Evolutionary conservation across 2,113 vertebrate genomes (phyloP).

Genomic region (Triplophysa tibetana): DNA sequence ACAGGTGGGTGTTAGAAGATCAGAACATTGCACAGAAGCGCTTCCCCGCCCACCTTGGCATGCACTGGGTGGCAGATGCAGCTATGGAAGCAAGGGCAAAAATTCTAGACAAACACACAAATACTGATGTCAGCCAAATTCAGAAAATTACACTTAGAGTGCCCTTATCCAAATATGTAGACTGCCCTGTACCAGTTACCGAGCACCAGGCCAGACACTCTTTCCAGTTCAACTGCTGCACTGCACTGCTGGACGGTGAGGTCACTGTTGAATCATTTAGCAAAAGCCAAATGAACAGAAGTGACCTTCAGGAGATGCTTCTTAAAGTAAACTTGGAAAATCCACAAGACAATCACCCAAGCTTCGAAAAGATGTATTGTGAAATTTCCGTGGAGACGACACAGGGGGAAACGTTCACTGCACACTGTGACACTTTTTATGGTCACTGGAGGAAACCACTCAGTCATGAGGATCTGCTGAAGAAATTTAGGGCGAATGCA

Average conservation of each 20-base stretch:
- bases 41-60: slow-evolving; percentile 89
- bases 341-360: slow-evolving; percentile 81
- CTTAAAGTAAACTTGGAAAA: slow-evolving; percentile 77
- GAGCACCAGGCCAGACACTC: slow-evolving; percentile 93
- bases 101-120: slow-evolving; percentile 55
- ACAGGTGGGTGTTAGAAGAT: slow-evolving; percentile 82
- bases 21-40: slow-evolving; percentile 89
- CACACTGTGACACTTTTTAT: slow-evolving; percentile 82
- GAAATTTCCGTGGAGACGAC: slow-evolving; percentile 70
- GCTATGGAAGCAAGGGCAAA: slow-evolving; percentile 72
- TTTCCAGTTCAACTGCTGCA: slow-evolving; percentile 88
- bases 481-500: slow-evolving; percentile 83
- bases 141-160: slow-evolving; percentile 76
- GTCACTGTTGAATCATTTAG: slow-evolving; percentile 76
- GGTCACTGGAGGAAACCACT: slow-evolving; percentile 94
- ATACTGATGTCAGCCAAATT: slow-evolving; percentile 69
- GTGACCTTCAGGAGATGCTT: slow-evolving; percentile 74
- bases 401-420: slow-evolving; percentile 51
- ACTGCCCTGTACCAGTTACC: slow-evolving; percentile 79
- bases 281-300: slow-evolving; percentile 63
- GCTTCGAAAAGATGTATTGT: slow-evolving; percentile 86
- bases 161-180: slow-evolving; percentile 82
- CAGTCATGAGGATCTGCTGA: slow-evolving; percentile 76
- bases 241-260: slow-evolving; percentile 78
- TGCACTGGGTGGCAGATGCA: slow-evolving; percentile 91